Evolutionary conservation across 2,113 vertebrate species (phyloP), one percentile per base, ranked within the genome.

Genomic region (Sapajus apella): DNA sequence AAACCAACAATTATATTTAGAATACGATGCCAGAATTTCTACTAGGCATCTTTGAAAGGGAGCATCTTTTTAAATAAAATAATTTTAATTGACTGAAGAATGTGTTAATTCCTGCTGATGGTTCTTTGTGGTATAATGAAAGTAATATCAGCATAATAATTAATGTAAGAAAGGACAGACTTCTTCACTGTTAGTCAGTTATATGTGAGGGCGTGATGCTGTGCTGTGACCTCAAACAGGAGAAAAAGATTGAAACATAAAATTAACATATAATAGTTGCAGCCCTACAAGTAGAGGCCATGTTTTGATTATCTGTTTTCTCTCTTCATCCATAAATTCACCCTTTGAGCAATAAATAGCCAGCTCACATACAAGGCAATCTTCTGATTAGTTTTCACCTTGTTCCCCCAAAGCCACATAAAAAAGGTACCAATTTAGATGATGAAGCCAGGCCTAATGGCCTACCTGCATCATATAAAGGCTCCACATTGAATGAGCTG

Each of bases 361-460:
- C n/a, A 4, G 61, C 80, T 94, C 87, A 35, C 64, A 80, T 58
- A 73, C 30, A 89, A 95, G 66, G 95, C 75, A 95, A 86, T 95
- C 80, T 92, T 94, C 85, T 96, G 90, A 97, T 97, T 95, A 93
- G 87, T 96, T 97, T 97, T 96, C 76, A 96, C 94, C 94, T 96
- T 94, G 37, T 77, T 96, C 50, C 56, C 87, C 80, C 16, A 93
- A 96, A 97, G 90, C 75, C 56, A 95, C 87, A 95, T 95, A 86
- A 76, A 81, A 91, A 93, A 91, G 73, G 61, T 75, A 92, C 75
- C 79, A 83, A 87, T 97, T 94, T 93, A 93, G 75, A 87, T 87
- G 91, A 95, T 80, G 75, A 93, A 93, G 23, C 66, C 70, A 72
- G 55, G 72, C 70, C 92, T 96, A 87, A 85, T 94, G 64, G 91